Base-by-base conservation (phyloP, 2,888 invertebrate species). In the Acrobasis consociella region DNA sequence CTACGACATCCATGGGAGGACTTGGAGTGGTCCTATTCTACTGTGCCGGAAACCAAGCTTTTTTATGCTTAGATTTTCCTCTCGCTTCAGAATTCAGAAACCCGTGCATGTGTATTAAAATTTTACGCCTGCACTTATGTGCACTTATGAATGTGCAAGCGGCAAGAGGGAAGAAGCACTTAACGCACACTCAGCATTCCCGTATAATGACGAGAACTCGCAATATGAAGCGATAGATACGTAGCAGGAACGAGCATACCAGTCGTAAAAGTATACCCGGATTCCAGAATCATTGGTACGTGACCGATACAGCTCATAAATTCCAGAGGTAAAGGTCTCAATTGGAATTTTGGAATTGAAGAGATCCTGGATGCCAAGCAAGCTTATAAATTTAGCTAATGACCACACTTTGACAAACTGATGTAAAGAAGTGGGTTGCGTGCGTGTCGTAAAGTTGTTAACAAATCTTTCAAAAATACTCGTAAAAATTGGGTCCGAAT, bases 271-370 rank as follows among this genome's bases (percentile, higher is more conserved):
- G 37, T 49, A 22, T 51, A 50, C 17, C 13, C 51, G 38, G 17
- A 42, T 15, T 38, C 11, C 51, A 8, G 17, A 50, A 9, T 51
- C 39, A 60, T 50, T 37, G 37, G 31, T 22, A 61, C 46, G 61
- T 37, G 62, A 62, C 55, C 46, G 38, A 62, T 49, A 62, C 55
- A 62, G 55, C 11, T 62, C 55, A 38, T 62, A 62, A 62, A 62
- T 49, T 55, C 37, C 17, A 51, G 9, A 15, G 7, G 39, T 60
- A 39, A 52, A 50, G 17, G 39, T 56, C 56, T 56, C 56, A 42
- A 22, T 42, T 42, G 17, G 56, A 56, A 56, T 56, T 56, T 56
- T 56, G 56, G 56, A 31, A 52, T 52, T 31, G 31, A 52, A 56
- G 10, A 39, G 38, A 56, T 46, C 22, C 1, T 39, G 56, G n/a